phyloP scores from a whole-genome alignment of 1,140 invertebrate genomes.

The Copidosoma floridanum region DNA sequence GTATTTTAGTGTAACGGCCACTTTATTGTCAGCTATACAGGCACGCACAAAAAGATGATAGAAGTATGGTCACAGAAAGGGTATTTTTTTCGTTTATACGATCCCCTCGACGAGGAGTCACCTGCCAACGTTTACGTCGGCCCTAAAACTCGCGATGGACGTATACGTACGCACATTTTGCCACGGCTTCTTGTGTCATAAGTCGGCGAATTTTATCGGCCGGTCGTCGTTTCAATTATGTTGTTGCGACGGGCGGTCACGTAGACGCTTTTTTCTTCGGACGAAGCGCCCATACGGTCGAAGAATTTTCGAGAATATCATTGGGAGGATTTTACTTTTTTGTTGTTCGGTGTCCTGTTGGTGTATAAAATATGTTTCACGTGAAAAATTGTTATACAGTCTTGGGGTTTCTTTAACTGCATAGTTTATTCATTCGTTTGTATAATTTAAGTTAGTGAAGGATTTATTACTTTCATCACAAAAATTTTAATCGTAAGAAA shows the following conservation, averaged over 20 bases:
- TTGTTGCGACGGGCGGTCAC: not conserved
- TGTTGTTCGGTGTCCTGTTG: too few relatives aligned
- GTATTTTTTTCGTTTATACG: not conserved
- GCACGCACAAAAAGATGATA: not conserved
- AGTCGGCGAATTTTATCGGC: constrained; percentile 3
- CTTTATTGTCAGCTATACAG: not conserved
- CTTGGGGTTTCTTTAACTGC: too few relatives aligned
- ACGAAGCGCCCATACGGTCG: not conserved
- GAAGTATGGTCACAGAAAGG: not conserved
- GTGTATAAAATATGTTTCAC: too few relatives aligned
- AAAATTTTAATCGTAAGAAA: too few relatives aligned
- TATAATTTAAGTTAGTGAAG: too few relatives aligned
- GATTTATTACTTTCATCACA: too few relatives aligned
- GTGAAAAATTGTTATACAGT: too few relatives aligned
- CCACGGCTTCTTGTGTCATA: constrained; percentile 2
- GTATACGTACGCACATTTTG: too few relatives aligned
- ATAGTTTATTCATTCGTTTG: too few relatives aligned
- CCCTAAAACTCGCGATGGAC: constrained; percentile 13
- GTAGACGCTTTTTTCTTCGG: not conserved
- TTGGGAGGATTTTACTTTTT: constrained; percentile 3
- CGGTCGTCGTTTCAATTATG: constrained; percentile 17
- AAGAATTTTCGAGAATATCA: constrained; percentile 10
- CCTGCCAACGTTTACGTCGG: constrained; percentile 5
- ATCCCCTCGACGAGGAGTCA: not conserved
- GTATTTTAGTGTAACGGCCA: not conserved